Evolutionary conservation across 2,797 vertebrate species (phyloP), one percentile per base, ranked within the genome.

Genomic region (Peromyscus eremicus): DNA sequence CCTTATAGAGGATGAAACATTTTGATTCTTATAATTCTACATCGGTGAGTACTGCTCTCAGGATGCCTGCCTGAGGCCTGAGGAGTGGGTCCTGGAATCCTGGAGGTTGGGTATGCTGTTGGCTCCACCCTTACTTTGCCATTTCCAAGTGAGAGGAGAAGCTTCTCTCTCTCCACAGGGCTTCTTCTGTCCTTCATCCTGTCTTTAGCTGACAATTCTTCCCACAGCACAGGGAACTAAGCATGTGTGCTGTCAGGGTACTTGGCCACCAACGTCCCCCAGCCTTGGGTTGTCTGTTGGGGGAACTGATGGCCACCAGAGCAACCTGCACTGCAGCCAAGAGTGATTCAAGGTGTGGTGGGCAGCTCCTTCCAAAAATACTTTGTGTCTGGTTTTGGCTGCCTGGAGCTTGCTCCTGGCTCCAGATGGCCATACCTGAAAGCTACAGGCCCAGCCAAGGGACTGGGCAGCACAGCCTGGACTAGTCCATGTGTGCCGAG

Each of bases 41-140:
- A 2, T 8, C 2, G 0, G 64, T 16, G 5, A 7, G 11, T 12
- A 5, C 27, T 13, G 14, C 16, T n/a, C 5, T 27, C 75, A 13
- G 19, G 37, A 29, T 4, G 14, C 64, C 0, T 1, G 9, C 8
- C 0, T 43, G 0, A 17, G 71, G 17, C 7, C 6, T 5, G 66
- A 57, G 49, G 40, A 9, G 27, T 8, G 7, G 40, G 10, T 8
- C 0, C 49, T 4, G 1, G 40, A 10, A 34, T 37, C 1, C 34
- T n/a, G 25, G 3, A 14, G 2, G 37, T 1, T 55, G 21, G 1
- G 0, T 11, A 0, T 5, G 3, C 29, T 5, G 40, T 25, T 64
- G 80, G 43, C 27, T 6, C 34, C 1, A 8, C 19, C 84, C 64
- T 34, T 13, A 21, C 21, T 62, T 32, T 40, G 27, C n/a, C 40